Conservation (phyloP, 2,888 invertebrate species). For the Amiota communis region DNA sequence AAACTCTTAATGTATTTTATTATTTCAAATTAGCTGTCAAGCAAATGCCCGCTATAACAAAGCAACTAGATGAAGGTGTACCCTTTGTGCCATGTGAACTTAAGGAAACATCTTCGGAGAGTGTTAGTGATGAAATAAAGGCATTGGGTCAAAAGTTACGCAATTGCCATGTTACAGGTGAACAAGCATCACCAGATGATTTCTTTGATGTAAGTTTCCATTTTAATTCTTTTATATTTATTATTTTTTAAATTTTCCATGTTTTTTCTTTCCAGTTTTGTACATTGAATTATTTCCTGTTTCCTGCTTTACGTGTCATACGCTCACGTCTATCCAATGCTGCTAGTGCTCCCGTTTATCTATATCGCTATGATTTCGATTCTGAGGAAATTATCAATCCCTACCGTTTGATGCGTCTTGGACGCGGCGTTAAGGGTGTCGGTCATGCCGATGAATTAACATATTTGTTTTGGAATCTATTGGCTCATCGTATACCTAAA, state of each 20-base stretch:
- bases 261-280: slow-evolving; percentile 56
- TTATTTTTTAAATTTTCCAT: background rate
- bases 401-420: slow-evolving; percentile 64
- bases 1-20: background rate
- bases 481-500: slow-evolving; percentile 56
- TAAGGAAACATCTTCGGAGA: slow-evolving; percentile 42
- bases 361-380: slow-evolving; percentile 72
- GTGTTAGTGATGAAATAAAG: slow-evolving; percentile 49
- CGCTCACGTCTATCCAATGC: slow-evolving; percentile 63
- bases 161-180: slow-evolving; percentile 59
- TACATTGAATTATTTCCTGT: slow-evolving; percentile 56
- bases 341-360: slow-evolving; percentile 64
- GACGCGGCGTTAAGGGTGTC: slow-evolving; percentile 67
- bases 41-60: slow-evolving; percentile 45
- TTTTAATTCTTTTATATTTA: too few species aligned
- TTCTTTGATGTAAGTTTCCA: slow-evolving; percentile 62
- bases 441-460: slow-evolving; percentile 70
- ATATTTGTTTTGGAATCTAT: slow-evolving; percentile 63
- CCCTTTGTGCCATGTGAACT: slow-evolving; percentile 63
- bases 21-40: slow-evolving; percentile 42
- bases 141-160: slow-evolving; percentile 60
- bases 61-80: slow-evolving; percentile 57
- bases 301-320: slow-evolving; percentile 59
- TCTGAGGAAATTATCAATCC: slow-evolving; percentile 67
- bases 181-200: slow-evolving; percentile 60